phyloP scores from a whole-genome alignment of 2,113 vertebrate species.

The Myocastor coypus region DNA sequence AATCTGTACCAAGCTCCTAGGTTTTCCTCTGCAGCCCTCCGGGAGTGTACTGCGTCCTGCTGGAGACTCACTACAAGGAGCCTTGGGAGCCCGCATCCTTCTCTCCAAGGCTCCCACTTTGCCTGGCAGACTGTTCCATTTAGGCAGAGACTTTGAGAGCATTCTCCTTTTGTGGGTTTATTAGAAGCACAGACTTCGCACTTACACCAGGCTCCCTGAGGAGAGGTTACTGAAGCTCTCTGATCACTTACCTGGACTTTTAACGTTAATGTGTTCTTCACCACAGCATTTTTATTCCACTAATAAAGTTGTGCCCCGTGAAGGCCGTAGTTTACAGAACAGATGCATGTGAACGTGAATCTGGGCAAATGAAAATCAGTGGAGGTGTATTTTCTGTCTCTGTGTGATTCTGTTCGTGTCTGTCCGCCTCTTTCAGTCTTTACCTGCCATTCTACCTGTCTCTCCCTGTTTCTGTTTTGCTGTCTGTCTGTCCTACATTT shows the following conservation, averaged over 20 bases:
- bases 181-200: not conserved
- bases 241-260: not conserved
- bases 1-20: not conserved
- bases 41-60: accelerated
- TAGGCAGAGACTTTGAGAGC: not conserved
- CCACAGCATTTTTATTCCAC: not conserved
- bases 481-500: not conserved
- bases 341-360: not conserved
- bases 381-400: not conserved
- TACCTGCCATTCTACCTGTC: too few relatives aligned
- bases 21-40: not conserved
- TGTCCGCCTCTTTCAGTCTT: not conserved
- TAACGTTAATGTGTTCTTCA: not conserved
- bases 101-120: not conserved
- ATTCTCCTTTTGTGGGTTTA: not conserved
- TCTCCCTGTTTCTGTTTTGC: not conserved
- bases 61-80: accelerated
- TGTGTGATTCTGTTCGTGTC: not conserved
- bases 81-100: accelerated
- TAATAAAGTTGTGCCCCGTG: not conserved
- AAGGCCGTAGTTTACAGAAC: not conserved
- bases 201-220: not conserved
- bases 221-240: not conserved
- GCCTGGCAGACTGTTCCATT: accelerated
- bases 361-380: not conserved